Percentiles rank a stretch among this genome's conserved stretches.
Conservation (phyloP, 2,888 invertebrate genomes). For the Teleogryllus oceanicus region DNA sequence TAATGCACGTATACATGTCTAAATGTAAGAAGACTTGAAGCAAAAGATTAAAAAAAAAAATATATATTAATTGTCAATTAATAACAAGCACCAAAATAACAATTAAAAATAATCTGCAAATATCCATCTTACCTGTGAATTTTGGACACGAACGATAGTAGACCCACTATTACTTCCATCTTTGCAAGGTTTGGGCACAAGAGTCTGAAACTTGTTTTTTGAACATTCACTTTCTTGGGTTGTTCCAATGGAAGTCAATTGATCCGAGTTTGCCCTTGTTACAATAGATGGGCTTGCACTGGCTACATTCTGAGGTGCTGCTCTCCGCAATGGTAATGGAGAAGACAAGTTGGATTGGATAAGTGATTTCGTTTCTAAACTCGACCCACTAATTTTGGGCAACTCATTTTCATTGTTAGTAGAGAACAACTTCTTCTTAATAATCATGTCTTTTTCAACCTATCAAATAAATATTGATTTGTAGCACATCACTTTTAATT, state of each 20-base stretch:
- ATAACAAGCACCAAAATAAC: no score
- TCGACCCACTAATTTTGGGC: neutral
- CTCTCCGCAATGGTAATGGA: neutral
- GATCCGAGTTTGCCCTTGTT: neutral
- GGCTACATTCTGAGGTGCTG: neutral
- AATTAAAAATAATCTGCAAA: neutral
- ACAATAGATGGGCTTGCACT: neutral
- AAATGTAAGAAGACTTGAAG: no score
- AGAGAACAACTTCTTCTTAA: neutral
- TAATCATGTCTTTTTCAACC: neutral
- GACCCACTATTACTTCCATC: constrained; percentile 28
- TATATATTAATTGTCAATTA: no score
- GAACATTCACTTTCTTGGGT: neutral
- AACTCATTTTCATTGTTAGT: neutral
- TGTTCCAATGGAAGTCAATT: neutral
- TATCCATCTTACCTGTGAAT: constrained; percentile 38
- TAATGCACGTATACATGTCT: neutral
- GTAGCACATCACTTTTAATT: no score
- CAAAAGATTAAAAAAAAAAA: no score
- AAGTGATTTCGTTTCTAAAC: neutral
- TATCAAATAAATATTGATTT: neutral
- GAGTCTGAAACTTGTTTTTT: constrained; percentile 35
- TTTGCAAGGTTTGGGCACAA: constrained; percentile 32
- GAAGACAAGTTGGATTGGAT: neutral
- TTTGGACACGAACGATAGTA: constrained; percentile 39